Evolutionary conservation across 2,797 vertebrate species (phyloP).

Genomic region (Gymnodraco acuticeps): DNA sequence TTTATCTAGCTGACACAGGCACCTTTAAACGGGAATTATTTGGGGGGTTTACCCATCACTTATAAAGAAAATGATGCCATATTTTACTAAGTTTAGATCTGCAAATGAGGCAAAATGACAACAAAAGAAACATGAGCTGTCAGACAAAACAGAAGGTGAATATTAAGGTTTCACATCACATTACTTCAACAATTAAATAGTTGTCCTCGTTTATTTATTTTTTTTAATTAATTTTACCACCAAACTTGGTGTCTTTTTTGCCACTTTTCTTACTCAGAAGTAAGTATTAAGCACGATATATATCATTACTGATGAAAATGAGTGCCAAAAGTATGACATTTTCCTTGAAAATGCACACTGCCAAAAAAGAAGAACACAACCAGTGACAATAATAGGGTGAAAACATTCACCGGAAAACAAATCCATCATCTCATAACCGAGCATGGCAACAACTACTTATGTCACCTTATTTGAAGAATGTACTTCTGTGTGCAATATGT

Average conservation of each 20-base stretch:
- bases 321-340: neutral
- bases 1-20: neutral
- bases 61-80: neutral
- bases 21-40: neutral
- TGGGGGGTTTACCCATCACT: neutral
- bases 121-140: neutral
- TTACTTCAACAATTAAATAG: neutral
- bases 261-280: neutral
- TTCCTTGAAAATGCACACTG: neutral
- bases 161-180: neutral
- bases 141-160: neutral
- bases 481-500: neutral
- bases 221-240: too few species aligned
- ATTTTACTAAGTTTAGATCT: neutral
- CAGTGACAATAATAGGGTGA: too few species aligned
- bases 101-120: neutral
- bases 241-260: too few species aligned
- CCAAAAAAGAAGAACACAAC: too few species aligned
- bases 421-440: neutral
- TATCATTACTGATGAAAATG: neutral
- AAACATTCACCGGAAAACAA: neutral
- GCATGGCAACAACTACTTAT: neutral
- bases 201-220: too few species aligned
- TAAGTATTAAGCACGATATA: neutral
- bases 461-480: neutral